A percentile compares a stretch with the other conserved stretches of the same genome.
These are phyloP conservation scores for Stegophylla sp. DNA, from an alignment of 2,888 invertebrate species.

Conservation along the genomic window DNA sequence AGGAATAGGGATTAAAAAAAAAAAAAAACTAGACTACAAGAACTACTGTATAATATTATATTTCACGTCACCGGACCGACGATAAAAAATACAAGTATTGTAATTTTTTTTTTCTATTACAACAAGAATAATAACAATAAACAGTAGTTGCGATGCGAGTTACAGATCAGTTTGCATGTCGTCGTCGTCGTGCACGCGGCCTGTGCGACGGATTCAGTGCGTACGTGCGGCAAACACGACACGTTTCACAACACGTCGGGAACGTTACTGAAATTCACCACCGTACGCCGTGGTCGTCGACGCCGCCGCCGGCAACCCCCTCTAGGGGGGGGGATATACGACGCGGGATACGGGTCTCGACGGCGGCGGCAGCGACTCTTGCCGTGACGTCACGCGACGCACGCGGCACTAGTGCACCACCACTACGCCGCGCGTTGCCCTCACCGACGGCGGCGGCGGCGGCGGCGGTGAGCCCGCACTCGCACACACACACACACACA, in stretches of 20 bases:
- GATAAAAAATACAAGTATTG: no score
- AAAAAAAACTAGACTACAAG: no score
- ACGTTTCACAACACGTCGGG: constrained; percentile 50
- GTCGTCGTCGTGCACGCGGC: no score
- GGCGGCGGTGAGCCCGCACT: neutral
- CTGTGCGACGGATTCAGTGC: no score
- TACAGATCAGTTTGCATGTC: no score
- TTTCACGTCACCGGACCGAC: no score
- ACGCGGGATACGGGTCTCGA: constrained; percentile 2
- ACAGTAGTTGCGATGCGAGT: no score
- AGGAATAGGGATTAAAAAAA: no score
- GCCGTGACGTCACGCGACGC: constrained; percentile 43
- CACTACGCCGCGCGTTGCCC: neutral
- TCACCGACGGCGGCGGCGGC: neutral
- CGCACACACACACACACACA: neutral
- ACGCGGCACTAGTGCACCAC: no score
- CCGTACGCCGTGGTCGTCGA: constrained; percentile 6
- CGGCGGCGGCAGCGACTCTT: constrained; percentile 16
- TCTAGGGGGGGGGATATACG: constrained; percentile 28
- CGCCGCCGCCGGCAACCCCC: constrained; percentile 48
- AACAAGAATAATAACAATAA: no score
- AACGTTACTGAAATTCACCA: constrained; percentile 55
- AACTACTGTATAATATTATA: no score
- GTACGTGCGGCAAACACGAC: neutral
- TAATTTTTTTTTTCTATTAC: no score